A percentile compares a stretch with the other conserved stretches of the same genome.
Conservation (phyloP, 2,113 vertebrate species). For the Microcebus ravelobensis region DNA sequence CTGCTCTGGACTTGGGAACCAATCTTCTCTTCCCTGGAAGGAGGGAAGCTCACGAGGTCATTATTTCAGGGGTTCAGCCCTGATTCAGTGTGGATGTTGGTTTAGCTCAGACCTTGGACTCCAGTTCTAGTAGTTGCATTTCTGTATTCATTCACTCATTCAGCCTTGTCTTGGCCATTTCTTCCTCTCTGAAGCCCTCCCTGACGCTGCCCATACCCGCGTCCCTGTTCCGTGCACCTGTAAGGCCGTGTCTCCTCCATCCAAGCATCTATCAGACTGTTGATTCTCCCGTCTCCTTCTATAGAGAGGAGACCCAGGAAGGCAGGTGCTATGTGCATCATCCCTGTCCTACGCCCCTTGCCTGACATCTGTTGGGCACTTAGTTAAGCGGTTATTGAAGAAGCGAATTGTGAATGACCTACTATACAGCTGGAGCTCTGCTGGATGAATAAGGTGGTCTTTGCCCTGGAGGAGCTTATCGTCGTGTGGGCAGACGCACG, state of each 20-base stretch:
- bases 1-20: neutral
- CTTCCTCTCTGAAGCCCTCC: neutral
- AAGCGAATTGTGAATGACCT: neutral
- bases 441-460: neutral
- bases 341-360: neutral
- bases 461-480: neutral
- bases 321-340: neutral
- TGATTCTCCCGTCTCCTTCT: neutral
- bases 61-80: neutral
- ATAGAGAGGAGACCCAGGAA: neutral
- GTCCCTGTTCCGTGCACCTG: neutral
- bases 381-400: neutral
- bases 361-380: neutral
- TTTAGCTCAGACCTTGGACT: neutral
- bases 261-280: neutral
- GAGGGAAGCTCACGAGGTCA: neutral
- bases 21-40: neutral
- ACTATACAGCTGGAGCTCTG: neutral
- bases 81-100: neutral
- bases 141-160: too few relatives aligned
- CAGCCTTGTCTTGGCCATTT: neutral
- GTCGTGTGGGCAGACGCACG: neutral
- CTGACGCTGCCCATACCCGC: rapidly evolving
- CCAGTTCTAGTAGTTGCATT: neutral
- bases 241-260: neutral